Base-by-base conservation (phyloP, 2,113 vertebrate genomes). In the Spea bombifrons region DNA sequence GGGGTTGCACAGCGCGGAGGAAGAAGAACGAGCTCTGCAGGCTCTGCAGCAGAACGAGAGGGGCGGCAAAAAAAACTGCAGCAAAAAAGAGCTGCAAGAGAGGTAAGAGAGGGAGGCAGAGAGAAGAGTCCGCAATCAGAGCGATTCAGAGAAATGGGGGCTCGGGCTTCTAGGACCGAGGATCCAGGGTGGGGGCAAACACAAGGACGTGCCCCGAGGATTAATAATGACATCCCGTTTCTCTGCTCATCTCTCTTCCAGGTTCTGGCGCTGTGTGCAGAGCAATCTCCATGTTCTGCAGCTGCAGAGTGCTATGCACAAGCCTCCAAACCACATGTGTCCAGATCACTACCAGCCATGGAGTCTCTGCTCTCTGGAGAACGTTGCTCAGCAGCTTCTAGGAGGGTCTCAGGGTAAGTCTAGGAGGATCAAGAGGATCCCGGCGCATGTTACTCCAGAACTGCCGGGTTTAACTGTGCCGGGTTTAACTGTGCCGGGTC, bases 231-330 rank as follows among this genome's bases (percentile, higher is more conserved):
- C 30, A 30, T 53, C 50, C 10, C 47, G 43, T 52, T 4, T 15
- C 5, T 8, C 16, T 15, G 15, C 17, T 67, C 16, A 9, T 3
- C 75, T 75, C 48, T 59, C 55, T 44, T 12, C 74, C n/a, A 90
- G 89, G 83, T 89, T 88, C 82, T 83, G 81, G 59, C 83, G 83
- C 12, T 88, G 87, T 63, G 88, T 91, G 4, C 85, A 90, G 67
- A 89, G 64, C 82, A 90, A 93, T 66, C 65, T 94, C 48, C 95
- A 97, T 4, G 85, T 95, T 55, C 90, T 96, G 81, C 81, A 95
- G 82, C 80, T 94, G 55, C 84, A 79, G 66, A 64, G 13, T 15
- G 3, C 15, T 3, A 75, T n/a, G 68, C 49, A 72, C 43, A 43
- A 45, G 6, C 16, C 44, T 3, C n/a, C 1, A 5, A 17, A 4